Evolutionary conservation across 2,797 vertebrate species (phyloP).

Genomic region (Sebastes minor): DNA sequence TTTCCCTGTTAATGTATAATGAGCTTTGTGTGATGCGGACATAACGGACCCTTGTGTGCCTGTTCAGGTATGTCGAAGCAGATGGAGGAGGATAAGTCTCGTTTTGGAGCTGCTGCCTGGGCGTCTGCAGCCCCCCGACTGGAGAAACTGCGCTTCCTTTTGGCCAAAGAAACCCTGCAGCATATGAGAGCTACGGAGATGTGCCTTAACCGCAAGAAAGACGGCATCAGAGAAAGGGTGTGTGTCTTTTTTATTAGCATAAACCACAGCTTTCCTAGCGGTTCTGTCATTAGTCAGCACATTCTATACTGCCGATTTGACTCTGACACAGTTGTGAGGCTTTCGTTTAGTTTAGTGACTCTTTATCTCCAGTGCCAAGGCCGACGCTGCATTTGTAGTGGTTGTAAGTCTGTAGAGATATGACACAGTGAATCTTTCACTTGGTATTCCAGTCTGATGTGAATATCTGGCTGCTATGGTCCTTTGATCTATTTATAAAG

Average conservation of each 20-base stretch:
- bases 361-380: constrained; percentile 2
- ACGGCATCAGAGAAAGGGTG: constrained; percentile 84
- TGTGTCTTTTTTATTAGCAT: constrained; percentile 18
- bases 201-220: constrained; percentile 89
- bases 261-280: not conserved
- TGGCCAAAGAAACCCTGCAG: constrained; percentile 94
- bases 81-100: constrained; percentile 89
- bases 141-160: constrained; percentile 89
- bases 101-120: constrained; percentile 92
- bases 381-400: constrained; percentile 12
- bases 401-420: constrained; percentile 35
- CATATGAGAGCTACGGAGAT: constrained; percentile 91
- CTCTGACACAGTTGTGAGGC: not conserved
- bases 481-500: constrained; percentile 75
- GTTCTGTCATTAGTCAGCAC: constrained; percentile 4
- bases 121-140: constrained; percentile 86
- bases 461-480: constrained; percentile 44
- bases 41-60: not conserved
- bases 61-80: constrained; percentile 90
- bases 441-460: constrained; percentile 65
- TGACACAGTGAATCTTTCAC: constrained; percentile 39
- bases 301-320: not conserved
- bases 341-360: not conserved
- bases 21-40: not conserved
- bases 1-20: not conserved